A percentile compares a stretch with the other conserved stretches of the same genome.
Evolutionary conservation across 1,140 invertebrate genomes (phyloP).

Genomic region (Drosophila biarmipes): DNA sequence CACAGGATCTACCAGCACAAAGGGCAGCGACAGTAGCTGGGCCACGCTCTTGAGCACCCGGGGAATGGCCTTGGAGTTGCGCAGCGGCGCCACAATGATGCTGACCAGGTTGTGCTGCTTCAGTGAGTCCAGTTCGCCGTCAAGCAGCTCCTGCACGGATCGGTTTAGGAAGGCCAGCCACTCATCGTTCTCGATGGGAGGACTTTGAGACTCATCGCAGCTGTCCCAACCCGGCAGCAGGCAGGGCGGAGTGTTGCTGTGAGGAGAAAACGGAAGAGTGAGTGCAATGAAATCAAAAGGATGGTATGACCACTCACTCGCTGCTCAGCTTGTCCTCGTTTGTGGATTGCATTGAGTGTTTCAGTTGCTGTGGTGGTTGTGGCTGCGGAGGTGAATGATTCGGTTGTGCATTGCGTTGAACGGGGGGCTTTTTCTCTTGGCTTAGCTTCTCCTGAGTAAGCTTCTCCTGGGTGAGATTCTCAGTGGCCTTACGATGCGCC

Average conservation of each 20-base stretch:
- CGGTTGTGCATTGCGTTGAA: neutral
- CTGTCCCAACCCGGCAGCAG: constrained; percentile 83
- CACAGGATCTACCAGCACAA: constrained; percentile 87
- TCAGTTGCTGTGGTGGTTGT: constrained; percentile 81
- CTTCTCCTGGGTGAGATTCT: constrained; percentile 59
- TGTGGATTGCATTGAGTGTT: constrained; percentile 73
- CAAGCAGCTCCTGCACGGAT: constrained; percentile 89
- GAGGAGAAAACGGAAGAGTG: neutral
- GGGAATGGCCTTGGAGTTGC: constrained; percentile 87
- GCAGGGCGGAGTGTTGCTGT: constrained; percentile 77
- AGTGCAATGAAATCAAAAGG: no score
- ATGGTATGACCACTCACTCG: constrained; percentile 50
- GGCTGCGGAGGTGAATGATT: constrained; percentile 14
- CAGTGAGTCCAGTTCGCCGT: constrained; percentile 89
- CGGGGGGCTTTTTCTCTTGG: constrained; percentile 3
- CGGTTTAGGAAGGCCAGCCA: constrained; percentile 91
- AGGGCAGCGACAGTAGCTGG: constrained; percentile 89
- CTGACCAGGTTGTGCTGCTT: constrained; percentile 90
- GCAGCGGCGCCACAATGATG: constrained; percentile 89
- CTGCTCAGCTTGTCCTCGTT: constrained; percentile 80
- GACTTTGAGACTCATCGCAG: constrained; percentile 84
- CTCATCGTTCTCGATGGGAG: constrained; percentile 92
- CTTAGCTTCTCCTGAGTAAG: constrained; percentile 42
- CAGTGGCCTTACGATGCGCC: constrained; percentile 52
- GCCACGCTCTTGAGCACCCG: constrained; percentile 89